phyloP scores from a whole-genome alignment of 2,113 vertebrate genomes.

The Myodes glareolus region DNA sequence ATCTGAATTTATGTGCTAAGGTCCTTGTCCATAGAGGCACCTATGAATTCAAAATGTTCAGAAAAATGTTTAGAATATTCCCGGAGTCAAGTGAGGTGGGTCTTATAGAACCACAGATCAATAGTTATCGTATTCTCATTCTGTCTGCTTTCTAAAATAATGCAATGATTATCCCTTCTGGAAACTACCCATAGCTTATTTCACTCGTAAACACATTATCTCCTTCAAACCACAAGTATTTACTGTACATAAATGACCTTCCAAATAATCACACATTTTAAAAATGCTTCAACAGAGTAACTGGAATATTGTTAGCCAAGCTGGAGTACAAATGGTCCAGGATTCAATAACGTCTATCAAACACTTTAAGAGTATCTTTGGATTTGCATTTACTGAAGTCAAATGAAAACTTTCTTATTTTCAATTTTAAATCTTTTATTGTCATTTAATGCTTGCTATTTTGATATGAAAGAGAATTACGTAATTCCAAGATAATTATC shows the following conservation, averaged over 20 bases:
- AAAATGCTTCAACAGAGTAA: neutral
- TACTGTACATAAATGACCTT: constrained; percentile 21
- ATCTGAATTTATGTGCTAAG: neutral
- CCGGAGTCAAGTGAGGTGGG: neutral
- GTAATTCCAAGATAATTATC: neutral
- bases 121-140: neutral
- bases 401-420: neutral
- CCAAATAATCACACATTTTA: constrained; percentile 24
- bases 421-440: neutral
- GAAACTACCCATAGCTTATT: neutral
- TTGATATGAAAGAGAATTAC: neutral
- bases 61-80: constrained; percentile 8
- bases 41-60: neutral
- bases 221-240: constrained; percentile 6
- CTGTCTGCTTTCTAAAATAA: neutral
- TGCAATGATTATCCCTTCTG: neutral
- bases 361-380: neutral
- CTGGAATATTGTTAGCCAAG: neutral
- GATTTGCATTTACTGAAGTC: neutral
- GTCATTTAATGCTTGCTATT: neutral
- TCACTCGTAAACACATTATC: neutral
- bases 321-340: neutral
- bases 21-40: neutral
- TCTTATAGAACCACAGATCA: neutral
- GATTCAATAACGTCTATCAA: constrained; percentile 51